Base-by-base conservation (phyloP, 2,888 invertebrate genomes). In the Polydrusus pterygomalis region DNA sequence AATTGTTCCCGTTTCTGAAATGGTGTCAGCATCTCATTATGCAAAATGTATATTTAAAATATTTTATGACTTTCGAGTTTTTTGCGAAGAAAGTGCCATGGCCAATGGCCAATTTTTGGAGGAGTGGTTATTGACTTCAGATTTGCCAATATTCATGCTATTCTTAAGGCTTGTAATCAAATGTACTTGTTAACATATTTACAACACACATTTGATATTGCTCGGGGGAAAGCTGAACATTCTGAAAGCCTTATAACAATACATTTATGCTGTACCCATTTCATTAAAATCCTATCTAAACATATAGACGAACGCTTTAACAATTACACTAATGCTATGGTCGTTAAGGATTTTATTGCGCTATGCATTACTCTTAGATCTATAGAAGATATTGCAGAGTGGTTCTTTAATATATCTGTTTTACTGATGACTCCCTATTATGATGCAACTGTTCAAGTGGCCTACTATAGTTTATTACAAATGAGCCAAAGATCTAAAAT, bases 1-100 rank as follows among this genome's bases (percentile, higher is more conserved):
- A 38, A 70, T 76, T 8, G 43, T 56, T 47, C 72, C 76, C 8
- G 54, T 73, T 47, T 76, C 72, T 54, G 68, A 69, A 69, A 76
- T 72, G 72, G 45, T 76, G 3, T 69, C 72, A 6, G 30, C 51
- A 11, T 51, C 40, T 17, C 76, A 72, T n/a, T 72, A 68, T 54
- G 15, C 72, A 0, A 76, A 76, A 49, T 63, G 69, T 5, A 72
- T 76, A 43, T 76, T 45, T 25, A 69, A 71, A 30, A 20, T 64
- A 13, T 49, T 69, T 56, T 18, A 40, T 25, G 49, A 74, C 3
- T 68, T 74, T 62, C 11, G 63, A 40, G 25, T 17, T 20, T 74
- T 74, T 38, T 70, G 74, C 45, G 74, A 74, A 38, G 64, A 74
- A 47, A 38, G 58, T 6, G 25, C 17, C 38, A 63, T n/a, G n/a